Evolutionary conservation across 2,888 invertebrate species (phyloP).

Genomic region (Nymphalis urticae): DNA sequence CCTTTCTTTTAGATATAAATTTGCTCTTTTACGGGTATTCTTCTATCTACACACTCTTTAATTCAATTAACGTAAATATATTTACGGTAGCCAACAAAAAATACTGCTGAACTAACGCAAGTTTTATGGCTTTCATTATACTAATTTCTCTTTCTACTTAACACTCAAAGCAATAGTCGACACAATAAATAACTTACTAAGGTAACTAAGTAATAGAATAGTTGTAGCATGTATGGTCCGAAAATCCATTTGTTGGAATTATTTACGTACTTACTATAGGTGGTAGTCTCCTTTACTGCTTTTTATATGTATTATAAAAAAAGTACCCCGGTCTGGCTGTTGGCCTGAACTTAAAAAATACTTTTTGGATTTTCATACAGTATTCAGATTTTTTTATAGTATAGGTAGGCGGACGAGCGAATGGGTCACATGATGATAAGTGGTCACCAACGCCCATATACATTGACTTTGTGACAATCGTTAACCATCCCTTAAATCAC

Average conservation of each 20-base stretch:
- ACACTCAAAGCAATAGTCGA: conserved; percentile 5
- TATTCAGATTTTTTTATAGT: too few relatives aligned
- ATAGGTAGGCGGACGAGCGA: too few relatives aligned
- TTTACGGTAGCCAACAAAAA: not conserved
- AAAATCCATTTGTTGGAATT: not conserved
- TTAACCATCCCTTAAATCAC: too few relatives aligned
- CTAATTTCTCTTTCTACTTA: conserved; percentile 9
- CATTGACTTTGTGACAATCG: too few relatives aligned
- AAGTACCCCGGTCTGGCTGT: too few relatives aligned
- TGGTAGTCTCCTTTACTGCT: too few relatives aligned
- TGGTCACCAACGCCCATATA: too few relatives aligned
- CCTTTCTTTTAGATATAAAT: not conserved
- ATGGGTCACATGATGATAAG: too few relatives aligned
- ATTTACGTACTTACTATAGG: not conserved
- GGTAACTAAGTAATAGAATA: conserved; percentile 10
- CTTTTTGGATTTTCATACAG: not conserved
- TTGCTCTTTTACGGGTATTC: too few relatives aligned
- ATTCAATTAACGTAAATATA: not conserved
- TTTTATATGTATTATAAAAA: too few relatives aligned
- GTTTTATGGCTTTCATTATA: conserved; percentile 2
- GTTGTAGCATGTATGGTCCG: not conserved
- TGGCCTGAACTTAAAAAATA: too few relatives aligned
- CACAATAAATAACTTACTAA: conserved; percentile 11
- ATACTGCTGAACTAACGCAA: not conserved
- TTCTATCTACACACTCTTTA: not conserved